Percentiles rank a stretch among this genome's conserved stretches.
These are phyloP conservation scores for Yponomeuta plumbellus DNA, from an alignment of 2,888 invertebrate species.

Conservation along the genomic window DNA sequence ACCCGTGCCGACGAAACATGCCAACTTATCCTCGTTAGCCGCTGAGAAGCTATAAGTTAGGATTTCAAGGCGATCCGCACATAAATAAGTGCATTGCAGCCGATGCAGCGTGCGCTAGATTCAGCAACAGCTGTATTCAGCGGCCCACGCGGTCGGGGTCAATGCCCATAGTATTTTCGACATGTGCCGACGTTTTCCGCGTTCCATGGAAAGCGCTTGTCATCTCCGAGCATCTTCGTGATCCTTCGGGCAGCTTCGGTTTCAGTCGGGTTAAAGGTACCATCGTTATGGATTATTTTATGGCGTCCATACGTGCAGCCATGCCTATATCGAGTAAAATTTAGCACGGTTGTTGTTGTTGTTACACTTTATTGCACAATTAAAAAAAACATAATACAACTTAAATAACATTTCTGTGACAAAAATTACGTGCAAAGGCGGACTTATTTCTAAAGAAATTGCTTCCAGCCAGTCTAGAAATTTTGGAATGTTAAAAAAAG, in stretches of 20 bases:
- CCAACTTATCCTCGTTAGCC: not conserved
- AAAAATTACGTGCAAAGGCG: no score
- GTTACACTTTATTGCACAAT: no score
- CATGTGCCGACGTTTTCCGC: constrained; percentile 74
- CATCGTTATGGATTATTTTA: not conserved
- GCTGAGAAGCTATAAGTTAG: not conserved
- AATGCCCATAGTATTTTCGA: constrained; percentile 74
- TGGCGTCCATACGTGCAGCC: not conserved
- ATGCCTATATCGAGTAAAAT: no score
- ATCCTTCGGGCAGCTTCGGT: constrained; percentile 30
- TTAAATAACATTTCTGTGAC: no score
- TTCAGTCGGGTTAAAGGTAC: constrained; percentile 29
- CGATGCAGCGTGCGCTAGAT: constrained; percentile 58
- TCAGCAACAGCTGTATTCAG: constrained; percentile 68
- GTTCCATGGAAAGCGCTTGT: constrained; percentile 71
- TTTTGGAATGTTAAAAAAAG: no score
- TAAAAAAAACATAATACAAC: no score
- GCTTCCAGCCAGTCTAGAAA: no score
- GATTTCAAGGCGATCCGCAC: not conserved
- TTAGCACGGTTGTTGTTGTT: no score
- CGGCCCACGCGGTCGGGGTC: constrained; percentile 64
- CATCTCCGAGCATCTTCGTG: constrained; percentile 61
- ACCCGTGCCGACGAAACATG: not conserved
- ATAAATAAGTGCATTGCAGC: constrained; percentile 42
- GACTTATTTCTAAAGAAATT: no score